Evolutionary conservation across 1,140 invertebrate species (phyloP), one percentile per base, ranked within the genome.

Genomic region (Chlorops oryzae): DNA sequence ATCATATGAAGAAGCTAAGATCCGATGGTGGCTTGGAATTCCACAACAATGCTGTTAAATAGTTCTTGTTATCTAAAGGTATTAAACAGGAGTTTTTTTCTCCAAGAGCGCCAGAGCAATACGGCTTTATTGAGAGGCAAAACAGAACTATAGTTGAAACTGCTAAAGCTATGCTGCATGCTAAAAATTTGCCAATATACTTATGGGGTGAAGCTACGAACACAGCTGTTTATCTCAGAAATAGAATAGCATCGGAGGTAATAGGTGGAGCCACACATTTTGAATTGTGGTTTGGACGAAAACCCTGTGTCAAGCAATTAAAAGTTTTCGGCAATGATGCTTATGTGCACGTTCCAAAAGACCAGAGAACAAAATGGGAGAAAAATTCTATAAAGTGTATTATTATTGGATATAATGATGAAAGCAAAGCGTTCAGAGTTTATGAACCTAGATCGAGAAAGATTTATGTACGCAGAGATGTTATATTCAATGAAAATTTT

Each of bases 81-180:
- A 22, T 53, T 54, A 24, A 42, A 15, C 25, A 43, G 46, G 6
- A 52, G 46, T n/a, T 57, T 45, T 52, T 60, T 4, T 49, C 59
- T 17, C 58, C 54, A 0, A 71, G 74, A 32, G 73, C 65, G 5
- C 71, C 75, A 1, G 53, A 80, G 57, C 67, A 76, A 54, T 79
- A 79, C 58, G 74, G 74, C 4, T 56, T 57, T 20, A 64, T 65
- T 13, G 77, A 78, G 51, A 49, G 63, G 38, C 65, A 72, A 50
- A 55, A 56, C 25, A 43, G 62, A 44, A 66, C 63, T 23, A 51
- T 62, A 34, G 25, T 60, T 15, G 61, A 65, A 24, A 50, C 48
- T 23, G 50, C 53, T 7, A 55, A 56, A 47, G 27, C 47, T 21
- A 53, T 66, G 55, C 39, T 61, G 23, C 21, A 38, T 13, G 58